phyloP scores from a whole-genome alignment of 2,113 vertebrate genomes.

The Prolemur simus region DNA sequence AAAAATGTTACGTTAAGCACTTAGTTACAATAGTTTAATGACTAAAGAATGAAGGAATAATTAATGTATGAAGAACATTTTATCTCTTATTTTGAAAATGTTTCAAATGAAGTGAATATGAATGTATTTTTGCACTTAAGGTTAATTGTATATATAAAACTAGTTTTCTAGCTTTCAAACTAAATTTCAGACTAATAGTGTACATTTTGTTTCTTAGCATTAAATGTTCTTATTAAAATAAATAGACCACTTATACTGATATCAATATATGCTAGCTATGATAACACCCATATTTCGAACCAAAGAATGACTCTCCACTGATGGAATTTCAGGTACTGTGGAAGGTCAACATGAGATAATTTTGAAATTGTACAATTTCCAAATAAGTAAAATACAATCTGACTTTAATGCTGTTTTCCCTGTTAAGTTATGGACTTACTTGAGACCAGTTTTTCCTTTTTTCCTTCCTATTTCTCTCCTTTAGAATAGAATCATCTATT shows the following conservation, averaged over 20 bases:
- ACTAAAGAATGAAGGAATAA: background rate
- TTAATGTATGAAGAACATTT: background rate
- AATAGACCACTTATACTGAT: background rate
- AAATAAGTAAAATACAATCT: background rate
- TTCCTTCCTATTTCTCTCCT: background rate
- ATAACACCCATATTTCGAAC: background rate
- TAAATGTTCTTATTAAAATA: background rate
- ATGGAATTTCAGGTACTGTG: slow-evolving; percentile 20
- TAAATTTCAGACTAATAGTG: background rate
- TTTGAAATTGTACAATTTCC: slow-evolving; percentile 25
- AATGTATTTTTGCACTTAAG: slow-evolving; percentile 19
- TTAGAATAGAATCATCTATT: background rate
- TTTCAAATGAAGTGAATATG: background rate
- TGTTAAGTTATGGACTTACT: background rate
- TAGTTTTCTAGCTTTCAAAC: background rate
- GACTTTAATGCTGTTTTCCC: background rate
- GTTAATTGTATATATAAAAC: background rate
- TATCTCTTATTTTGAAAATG: background rate
- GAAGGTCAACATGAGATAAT: background rate
- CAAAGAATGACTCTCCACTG: background rate
- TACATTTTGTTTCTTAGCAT: slow-evolving; percentile 24
- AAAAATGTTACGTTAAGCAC: background rate
- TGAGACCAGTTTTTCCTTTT: background rate
- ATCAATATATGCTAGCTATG: background rate
- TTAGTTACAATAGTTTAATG: slow-evolving; percentile 6